Base-by-base conservation (phyloP, 2,797 vertebrate species). In the Limosa lapponica region DNA sequence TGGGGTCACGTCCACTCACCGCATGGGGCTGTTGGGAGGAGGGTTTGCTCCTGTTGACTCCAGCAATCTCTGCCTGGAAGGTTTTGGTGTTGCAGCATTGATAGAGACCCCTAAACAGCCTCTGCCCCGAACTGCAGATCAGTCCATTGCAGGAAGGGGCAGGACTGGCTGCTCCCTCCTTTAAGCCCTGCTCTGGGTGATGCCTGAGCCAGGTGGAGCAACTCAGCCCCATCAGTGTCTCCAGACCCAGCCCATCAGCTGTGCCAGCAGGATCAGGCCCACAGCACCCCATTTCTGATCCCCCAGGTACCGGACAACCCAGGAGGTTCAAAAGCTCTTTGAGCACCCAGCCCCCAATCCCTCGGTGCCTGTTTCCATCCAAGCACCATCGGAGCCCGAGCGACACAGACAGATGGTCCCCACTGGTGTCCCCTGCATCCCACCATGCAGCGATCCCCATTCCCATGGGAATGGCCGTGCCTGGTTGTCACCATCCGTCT, bases 21-120 rank as follows among this genome's bases (percentile, higher is more conserved):
- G 0, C 11, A 32, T 0, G 0, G 13, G 51, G 16, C 25, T 30
- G 14, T 2, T 36, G 13, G 10, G n/a, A 11, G 5, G 32, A 55
- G 24, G 41, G 8, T 15, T 67, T 82, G 48, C 41, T 66, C 64
- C 69, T 37, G 39, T 28, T 32, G 27, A 43, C 36, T 67, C 54
- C 59, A 67, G 14, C 2, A 0, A 41, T 11, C 19, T 37, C 52
- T 10, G 4, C 8, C 20, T 5, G 20, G 11, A 83, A 15, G 9
- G 18, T 13, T 73, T 27, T 20, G 16, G 15, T 25, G 12, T 34
- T 8, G 2, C 48, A 46, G 73, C 36, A 39, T 3, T 12, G 1
- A 49, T 19, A 37, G 19, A 61, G 7, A 5, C 8, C 19, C 23
- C 20, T 7, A 39, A 10, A 7, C 54, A 73, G 10, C 12, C 23